These are phyloP conservation scores for Heliconius ethilla DNA, from an alignment of 2,888 invertebrate genomes.

Conservation along the genomic window DNA sequence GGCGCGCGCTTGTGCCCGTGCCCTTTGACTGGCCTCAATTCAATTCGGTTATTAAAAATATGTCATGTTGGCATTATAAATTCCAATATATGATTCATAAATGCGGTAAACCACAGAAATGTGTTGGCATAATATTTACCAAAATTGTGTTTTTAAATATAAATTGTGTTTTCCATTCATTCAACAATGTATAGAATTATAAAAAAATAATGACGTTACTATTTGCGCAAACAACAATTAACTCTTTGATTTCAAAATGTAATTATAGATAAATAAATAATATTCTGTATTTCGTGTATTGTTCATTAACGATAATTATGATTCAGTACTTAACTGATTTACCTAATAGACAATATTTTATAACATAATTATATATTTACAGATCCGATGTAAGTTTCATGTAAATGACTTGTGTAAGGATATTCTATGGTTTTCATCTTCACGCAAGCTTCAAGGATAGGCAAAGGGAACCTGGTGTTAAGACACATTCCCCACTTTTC, in stretches of 20 bases:
- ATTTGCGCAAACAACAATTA: not conserved
- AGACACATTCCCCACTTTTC: too few species aligned
- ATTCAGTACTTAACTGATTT: not conserved
- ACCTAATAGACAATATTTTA: not conserved
- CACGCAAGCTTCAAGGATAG: too few species aligned
- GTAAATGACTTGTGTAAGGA: not conserved
- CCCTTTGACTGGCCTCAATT: too few species aligned
- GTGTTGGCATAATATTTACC: constrained; percentile 10
- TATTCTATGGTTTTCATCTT: too few species aligned
- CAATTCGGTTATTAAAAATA: not conserved
- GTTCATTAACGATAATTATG: constrained; percentile 1
- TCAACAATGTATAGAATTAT: not conserved
- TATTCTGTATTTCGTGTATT: not conserved
- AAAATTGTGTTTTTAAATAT: not conserved
- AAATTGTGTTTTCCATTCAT: not conserved
- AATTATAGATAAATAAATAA: constrained; percentile 2
- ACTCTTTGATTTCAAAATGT: not conserved
- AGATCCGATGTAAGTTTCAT: not conserved
- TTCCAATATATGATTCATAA: constrained; percentile 3
- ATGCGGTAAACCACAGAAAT: constrained; percentile 24
- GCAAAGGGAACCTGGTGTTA: too few species aligned
- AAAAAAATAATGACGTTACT: not conserved
- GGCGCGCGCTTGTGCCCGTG: too few species aligned
- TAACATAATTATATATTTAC: not conserved
- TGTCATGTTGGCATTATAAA: constrained; percentile 8